Evolutionary conservation across 2,797 vertebrate genomes (phyloP), one percentile per base, ranked within the genome.

Genomic region (Sitta carolinensis): DNA sequence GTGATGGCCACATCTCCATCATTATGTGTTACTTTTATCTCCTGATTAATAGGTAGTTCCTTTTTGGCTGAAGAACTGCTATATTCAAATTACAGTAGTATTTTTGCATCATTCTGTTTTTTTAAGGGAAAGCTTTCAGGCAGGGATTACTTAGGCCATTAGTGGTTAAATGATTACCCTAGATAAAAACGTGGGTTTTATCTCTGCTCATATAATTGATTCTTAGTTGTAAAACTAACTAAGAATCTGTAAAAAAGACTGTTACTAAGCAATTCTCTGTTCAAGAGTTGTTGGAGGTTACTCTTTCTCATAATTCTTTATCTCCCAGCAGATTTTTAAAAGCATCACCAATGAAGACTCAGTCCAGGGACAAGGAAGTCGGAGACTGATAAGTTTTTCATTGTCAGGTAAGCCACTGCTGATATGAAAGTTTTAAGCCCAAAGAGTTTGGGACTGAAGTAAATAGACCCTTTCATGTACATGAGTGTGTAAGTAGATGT

Each of bases 311-410:
- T 51, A 52, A 19, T 93, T 86, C 40, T 95, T 66, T 93, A 90
- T 94, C 86, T 96, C 96, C 69, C 94, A 93, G 52, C 97, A 99
- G 99, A 97, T 99, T 83, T 98, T 99, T 96, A 99, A 99, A 98
- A 99, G 98, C 34, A 98, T 99, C 95, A 98, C 98, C 84, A 98
- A 97, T 94, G 98, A 99, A 83, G 99, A 99, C 80, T 98, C 98
- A 51, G 97, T 97, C 89, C 98, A 98, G 84, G 98, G 98, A 61
- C 98, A 98, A 95, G 98, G 99, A 95, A 99, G 97, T 96, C 98
- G 99, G 84, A 98, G 99, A 59, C 97, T 99, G 91, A 99, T 99
- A 97, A 99, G 99, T 97, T 99, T 99, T 95, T 99, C 98, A 27
- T 96, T 99, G 91, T 99, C 99, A 97, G 99, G 99, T 99, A 97